Conservation (phyloP, 1,140 invertebrate species). For the Solenopsis fugax region DNA sequence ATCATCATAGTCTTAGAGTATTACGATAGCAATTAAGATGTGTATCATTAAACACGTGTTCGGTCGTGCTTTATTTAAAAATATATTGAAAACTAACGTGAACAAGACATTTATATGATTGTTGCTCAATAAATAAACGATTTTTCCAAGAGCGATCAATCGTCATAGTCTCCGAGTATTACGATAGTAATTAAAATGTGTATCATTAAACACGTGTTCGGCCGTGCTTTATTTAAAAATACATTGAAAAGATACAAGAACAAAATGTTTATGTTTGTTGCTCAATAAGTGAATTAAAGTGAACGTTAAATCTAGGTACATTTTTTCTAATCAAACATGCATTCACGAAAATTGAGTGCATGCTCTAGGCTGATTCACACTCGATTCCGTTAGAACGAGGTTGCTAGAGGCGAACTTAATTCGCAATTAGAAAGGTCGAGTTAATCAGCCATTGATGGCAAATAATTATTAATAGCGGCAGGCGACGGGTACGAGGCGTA, state of each 20-base stretch:
- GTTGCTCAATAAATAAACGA: background rate
- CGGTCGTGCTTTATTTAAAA: background rate
- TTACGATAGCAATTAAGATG: background rate
- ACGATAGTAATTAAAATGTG: background rate
- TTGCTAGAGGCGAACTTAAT: background rate
- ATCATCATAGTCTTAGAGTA: background rate
- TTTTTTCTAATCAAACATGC: background rate
- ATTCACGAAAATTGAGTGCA: background rate
- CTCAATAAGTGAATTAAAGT: too few species aligned
- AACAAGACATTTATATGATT: background rate
- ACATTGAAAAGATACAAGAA: background rate
- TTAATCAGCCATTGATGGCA: constrained; percentile 3
- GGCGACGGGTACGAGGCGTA: background rate
- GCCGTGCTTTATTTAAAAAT: background rate
- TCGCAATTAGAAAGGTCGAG: background rate
- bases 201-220: background rate
- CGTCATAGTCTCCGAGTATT: background rate
- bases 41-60: background rate
- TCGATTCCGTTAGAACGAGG: background rate
- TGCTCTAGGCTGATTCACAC: background rate
- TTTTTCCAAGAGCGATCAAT: constrained; percentile 7
- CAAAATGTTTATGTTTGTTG: background rate
- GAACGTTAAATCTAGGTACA: background rate
- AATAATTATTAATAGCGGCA: constrained; percentile 40
- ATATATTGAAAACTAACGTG: background rate